Conservation (phyloP, 2,888 invertebrate species). For the Melikaiella ostensackeni region DNA sequence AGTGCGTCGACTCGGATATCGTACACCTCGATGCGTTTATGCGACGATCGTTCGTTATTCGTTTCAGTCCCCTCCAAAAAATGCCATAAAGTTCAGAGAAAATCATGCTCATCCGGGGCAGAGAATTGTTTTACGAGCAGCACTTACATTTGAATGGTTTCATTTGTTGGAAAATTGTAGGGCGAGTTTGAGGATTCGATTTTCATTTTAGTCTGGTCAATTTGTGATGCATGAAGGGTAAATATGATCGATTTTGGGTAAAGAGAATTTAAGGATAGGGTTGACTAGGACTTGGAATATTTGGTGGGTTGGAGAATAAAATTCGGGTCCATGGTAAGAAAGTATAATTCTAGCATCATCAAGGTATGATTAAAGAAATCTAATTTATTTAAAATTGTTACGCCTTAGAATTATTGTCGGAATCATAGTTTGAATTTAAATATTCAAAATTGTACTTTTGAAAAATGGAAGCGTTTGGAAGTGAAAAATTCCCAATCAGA, state of each 20-base stretch:
- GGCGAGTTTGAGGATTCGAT: neutral
- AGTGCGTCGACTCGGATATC: constrained; percentile 27
- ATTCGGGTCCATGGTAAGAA: too few relatives aligned
- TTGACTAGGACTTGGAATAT: neutral
- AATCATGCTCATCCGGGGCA: constrained; percentile 13
- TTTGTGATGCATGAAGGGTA: neutral
- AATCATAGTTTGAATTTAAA: too few relatives aligned
- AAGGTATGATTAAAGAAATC: neutral
- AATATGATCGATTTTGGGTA: neutral
- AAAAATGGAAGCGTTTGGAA: too few relatives aligned
- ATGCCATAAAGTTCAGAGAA: constrained; percentile 13
- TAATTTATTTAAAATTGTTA: too few relatives aligned
- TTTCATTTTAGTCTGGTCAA: constrained; percentile 4
- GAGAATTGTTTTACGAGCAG: constrained; percentile 38
- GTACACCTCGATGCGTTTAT: constrained; percentile 39
- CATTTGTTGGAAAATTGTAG: constrained; percentile 28
- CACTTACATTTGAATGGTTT: constrained; percentile 25
- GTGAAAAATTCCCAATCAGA: too few relatives aligned
- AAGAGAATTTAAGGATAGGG: neutral
- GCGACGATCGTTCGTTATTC: constrained; percentile 37
- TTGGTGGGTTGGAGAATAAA: too few relatives aligned
- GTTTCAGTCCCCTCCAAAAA: constrained; percentile 31
- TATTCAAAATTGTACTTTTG: too few relatives aligned
- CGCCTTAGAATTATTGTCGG: too few relatives aligned
- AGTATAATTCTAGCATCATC: neutral